These are phyloP conservation scores for Orthonychiurus folsomi DNA, from an alignment of 2,888 invertebrate species.

Conservation along the genomic window DNA sequence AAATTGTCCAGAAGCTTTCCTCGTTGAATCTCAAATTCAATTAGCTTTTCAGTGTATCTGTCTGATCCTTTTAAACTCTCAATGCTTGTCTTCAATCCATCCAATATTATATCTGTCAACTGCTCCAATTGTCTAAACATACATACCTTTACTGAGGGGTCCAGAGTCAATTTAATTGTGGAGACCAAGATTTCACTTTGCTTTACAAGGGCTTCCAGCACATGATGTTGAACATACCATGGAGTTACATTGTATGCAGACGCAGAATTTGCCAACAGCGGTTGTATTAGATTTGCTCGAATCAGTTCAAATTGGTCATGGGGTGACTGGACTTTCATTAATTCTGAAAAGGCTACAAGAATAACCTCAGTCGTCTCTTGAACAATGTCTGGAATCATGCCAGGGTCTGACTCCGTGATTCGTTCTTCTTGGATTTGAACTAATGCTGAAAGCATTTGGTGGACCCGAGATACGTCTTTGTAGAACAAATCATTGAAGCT, in stretches of 20 bases:
- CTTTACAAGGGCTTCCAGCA: conserved; percentile 43
- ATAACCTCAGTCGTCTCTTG: conserved; percentile 54
- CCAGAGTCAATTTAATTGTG: conserved; percentile 42
- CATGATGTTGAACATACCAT: conserved; percentile 60
- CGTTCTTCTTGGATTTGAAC: conserved; percentile 54
- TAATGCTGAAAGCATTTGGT: conserved; percentile 57
- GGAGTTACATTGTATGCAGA: conserved; percentile 56
- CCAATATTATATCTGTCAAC: conserved; percentile 62
- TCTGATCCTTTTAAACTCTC: conserved; percentile 56
- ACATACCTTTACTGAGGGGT: conserved; percentile 48
- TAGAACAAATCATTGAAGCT: conserved; percentile 61
- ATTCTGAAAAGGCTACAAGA: conserved; percentile 41
- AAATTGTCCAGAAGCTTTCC: conserved; percentile 35
- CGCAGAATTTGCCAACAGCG: conserved; percentile 17
- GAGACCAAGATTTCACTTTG: conserved; percentile 35
- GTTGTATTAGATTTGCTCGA: conserved; percentile 20
- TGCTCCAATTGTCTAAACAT: conserved; percentile 59
- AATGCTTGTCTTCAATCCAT: conserved; percentile 61
- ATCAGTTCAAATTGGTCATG: conserved; percentile 26
- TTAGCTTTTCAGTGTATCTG: conserved; percentile 46
- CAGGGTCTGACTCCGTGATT: conserved; percentile 52
- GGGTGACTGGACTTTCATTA: conserved; percentile 12
- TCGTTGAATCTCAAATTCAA: conserved; percentile 36
- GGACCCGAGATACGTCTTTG: conserved; percentile 56
- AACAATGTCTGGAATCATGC: conserved; percentile 51